A percentile compares a stretch with the other conserved stretches of the same genome.
Evolutionary conservation across 2,797 vertebrate species (phyloP).

Genomic region (Delichon dasypus): DNA sequence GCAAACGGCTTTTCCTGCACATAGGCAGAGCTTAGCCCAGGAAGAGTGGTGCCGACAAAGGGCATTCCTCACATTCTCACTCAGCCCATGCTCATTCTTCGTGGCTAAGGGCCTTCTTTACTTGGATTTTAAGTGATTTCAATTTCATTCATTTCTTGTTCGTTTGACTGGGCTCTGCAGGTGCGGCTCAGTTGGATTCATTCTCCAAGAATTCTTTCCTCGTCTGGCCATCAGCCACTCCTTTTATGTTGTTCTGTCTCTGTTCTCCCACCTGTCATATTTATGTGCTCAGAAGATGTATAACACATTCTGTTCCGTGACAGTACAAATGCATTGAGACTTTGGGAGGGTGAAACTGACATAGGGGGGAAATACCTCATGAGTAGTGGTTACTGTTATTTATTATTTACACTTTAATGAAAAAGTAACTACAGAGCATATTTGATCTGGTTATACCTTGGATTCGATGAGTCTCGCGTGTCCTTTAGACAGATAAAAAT

Average conservation of each 20-base stretch:
- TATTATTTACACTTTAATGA: constrained; percentile 31
- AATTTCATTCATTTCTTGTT: not conserved
- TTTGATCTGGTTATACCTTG: not conserved
- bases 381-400: not conserved
- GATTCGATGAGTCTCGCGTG: not conserved
- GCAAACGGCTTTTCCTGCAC: not conserved
- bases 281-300: not conserved
- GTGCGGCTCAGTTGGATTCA: not conserved
- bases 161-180: not conserved
- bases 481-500: constrained; percentile 24
- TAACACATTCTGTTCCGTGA: not conserved
- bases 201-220: not conserved
- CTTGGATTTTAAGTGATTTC: not conserved
- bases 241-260: not conserved
- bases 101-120: not conserved
- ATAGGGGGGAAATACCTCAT: not conserved
- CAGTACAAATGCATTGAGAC: not conserved
- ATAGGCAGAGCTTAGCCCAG: not conserved
- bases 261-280: not conserved
- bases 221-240: not conserved
- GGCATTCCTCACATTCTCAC: not conserved
- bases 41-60: not conserved
- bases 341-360: not conserved
- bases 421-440: not conserved
- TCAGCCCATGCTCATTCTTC: not conserved